Conservation (phyloP, 2,888 invertebrate species). For the Theretra japonica region DNA sequence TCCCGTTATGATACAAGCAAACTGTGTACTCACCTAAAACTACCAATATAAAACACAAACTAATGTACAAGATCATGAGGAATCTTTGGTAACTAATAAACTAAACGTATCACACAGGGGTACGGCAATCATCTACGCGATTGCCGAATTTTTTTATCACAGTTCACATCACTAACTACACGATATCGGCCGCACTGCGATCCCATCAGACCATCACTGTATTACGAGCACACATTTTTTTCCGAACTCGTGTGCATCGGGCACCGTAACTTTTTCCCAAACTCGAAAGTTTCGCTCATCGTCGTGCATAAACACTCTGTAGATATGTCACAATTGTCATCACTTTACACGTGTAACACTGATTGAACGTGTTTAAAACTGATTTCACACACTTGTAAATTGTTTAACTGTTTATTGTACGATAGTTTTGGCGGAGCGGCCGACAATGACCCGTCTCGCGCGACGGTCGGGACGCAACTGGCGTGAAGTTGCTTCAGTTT, state of each 20-base stretch:
- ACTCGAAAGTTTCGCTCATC: slow-evolving; percentile 80
- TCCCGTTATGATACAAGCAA: slow-evolving; percentile 43
- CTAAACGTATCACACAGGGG: slow-evolving; percentile 80
- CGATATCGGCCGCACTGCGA: slow-evolving; percentile 77
- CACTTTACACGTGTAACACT: slow-evolving; percentile 54
- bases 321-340: slow-evolving; percentile 60
- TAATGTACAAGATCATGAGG: slow-evolving; percentile 85
- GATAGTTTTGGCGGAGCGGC: slow-evolving; percentile 68
- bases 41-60: slow-evolving; percentile 84
- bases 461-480: slow-evolving; percentile 75
- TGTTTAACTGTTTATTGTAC: slow-evolving; percentile 75
- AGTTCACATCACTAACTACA: slow-evolving; percentile 83
- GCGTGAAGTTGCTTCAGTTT: slow-evolving; percentile 78
- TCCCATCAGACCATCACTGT: slow-evolving; percentile 82
- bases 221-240: slow-evolving; percentile 79
- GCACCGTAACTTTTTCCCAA: slow-evolving; percentile 77
- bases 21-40: slow-evolving; percentile 78
- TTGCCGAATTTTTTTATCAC: slow-evolving; percentile 81
- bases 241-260: slow-evolving; percentile 73
- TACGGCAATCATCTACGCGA: slow-evolving; percentile 81
- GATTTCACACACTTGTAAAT: slow-evolving; percentile 70
- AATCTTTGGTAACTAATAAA: slow-evolving; percentile 85
- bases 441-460: slow-evolving; percentile 66
- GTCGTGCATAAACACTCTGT: slow-evolving; percentile 57
- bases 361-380: slow-evolving; percentile 56